Evolutionary conservation across 2,113 vertebrate genomes (phyloP).

Genomic region (Morone saxatilis): DNA sequence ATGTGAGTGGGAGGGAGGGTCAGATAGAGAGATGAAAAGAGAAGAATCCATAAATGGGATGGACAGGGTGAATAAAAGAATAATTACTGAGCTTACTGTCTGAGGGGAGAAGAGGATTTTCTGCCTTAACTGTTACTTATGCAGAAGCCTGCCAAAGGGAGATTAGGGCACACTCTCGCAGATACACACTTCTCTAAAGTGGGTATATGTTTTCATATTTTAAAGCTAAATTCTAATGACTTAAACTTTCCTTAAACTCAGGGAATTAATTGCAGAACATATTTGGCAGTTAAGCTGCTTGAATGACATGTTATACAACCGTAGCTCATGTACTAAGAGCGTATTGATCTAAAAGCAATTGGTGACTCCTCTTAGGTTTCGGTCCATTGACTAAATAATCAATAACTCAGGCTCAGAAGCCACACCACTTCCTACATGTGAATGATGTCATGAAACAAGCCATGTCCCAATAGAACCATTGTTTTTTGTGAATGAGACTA

Average conservation of each 20-base stretch:
- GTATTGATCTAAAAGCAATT: slow-evolving; percentile 51
- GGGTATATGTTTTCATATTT: slow-evolving; percentile 30
- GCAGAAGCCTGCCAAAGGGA: slow-evolving; percentile 36
- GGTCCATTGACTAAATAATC: slow-evolving; percentile 55
- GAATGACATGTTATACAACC: slow-evolving; percentile 31
- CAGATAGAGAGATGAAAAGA: slow-evolving; percentile 50
- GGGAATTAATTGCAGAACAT: background rate
- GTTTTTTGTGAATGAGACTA: slow-evolving; percentile 56
- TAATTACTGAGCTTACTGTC: slow-evolving; percentile 48
- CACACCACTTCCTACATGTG: slow-evolving; percentile 37
- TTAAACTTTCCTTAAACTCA: background rate
- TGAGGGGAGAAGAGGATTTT: slow-evolving; percentile 33
- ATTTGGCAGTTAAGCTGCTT: slow-evolving; percentile 20
- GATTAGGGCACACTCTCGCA: slow-evolving; percentile 38
- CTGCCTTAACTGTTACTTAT: slow-evolving; percentile 50
- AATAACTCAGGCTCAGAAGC: slow-evolving; percentile 25
- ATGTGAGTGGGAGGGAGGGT: slow-evolving; percentile 16
- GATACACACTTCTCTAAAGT: slow-evolving; percentile 18
- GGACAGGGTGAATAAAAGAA: slow-evolving; percentile 45
- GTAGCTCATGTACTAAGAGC: slow-evolving; percentile 1
- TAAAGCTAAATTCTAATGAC: background rate
- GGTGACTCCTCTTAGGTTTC: slow-evolving; percentile 51
- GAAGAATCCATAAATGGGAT: slow-evolving; percentile 71
- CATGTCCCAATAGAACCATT: slow-evolving; percentile 44
- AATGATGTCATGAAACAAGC: slow-evolving; percentile 54